Evolutionary conservation across 1,140 invertebrate species (phyloP).

Genomic region (Papilio machaon): DNA sequence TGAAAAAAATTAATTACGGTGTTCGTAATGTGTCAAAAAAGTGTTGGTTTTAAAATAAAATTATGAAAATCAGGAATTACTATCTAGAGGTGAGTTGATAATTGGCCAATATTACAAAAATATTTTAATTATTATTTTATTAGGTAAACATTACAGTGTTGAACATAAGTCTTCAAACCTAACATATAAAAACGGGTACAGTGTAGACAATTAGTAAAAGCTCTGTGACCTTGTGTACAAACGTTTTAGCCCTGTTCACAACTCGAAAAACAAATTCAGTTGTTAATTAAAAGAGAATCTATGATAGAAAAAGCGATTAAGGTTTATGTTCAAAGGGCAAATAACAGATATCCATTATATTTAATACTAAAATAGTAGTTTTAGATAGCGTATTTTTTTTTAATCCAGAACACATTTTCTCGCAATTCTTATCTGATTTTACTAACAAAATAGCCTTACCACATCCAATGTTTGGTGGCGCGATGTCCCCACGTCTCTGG

Average conservation of each 20-base stretch:
- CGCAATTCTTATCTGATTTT: constrained; percentile 10
- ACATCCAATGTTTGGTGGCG: constrained; percentile 44
- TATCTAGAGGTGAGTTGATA: constrained; percentile 67
- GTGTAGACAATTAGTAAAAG: neutral
- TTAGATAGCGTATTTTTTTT: neutral
- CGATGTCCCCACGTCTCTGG: constrained; percentile 48
- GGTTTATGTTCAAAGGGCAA: constrained; percentile 32
- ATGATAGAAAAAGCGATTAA: constrained; percentile 51
- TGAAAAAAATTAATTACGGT: neutral
- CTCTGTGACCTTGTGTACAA: constrained; percentile 11
- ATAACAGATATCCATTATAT: neutral
- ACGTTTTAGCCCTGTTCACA: constrained; percentile 48
- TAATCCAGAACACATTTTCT: constrained; percentile 27
- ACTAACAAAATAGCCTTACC: constrained; percentile 34
- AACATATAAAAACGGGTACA: neutral
- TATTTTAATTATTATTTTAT: neutral
- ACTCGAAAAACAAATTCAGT: constrained; percentile 39
- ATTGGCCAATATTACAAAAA: neutral
- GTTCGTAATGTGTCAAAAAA: constrained; percentile 11
- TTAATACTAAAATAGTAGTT: neutral
- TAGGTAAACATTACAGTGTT: neutral
- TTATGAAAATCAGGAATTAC: constrained; percentile 77
- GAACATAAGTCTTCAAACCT: neutral
- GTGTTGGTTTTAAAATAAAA: constrained; percentile 47
- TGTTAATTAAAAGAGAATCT: constrained; percentile 66